phyloP scores from a whole-genome alignment of 64 coral and sea anemone species.

The Actinia tenebrosa region DNA sequence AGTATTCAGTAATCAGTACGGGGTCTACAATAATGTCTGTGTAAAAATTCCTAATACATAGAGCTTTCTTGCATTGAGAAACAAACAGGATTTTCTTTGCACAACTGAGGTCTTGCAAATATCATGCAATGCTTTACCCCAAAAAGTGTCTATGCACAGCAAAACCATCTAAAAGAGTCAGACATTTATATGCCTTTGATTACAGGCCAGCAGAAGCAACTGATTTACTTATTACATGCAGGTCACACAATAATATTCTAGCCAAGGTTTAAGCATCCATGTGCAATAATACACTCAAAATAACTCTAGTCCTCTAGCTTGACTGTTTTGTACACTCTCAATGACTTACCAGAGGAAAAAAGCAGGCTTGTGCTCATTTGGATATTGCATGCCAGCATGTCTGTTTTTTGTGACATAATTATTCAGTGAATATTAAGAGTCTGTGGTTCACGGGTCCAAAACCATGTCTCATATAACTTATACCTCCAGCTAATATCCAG shows the following conservation, averaged over 20 bases:
- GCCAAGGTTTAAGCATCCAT: neutral
- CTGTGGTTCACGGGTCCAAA: neutral
- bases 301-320: neutral
- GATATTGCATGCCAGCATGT: conserved; percentile 33
- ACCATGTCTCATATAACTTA: neutral
- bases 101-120: neutral
- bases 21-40: neutral
- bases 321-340: neutral
- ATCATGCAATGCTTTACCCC: neutral
- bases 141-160: neutral
- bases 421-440: neutral
- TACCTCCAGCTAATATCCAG: neutral
- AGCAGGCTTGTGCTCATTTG: neutral
- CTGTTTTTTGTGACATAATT: conserved; percentile 28
- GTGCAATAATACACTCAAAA: neutral
- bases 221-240: neutral
- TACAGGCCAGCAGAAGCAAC: neutral
- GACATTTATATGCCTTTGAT: neutral
- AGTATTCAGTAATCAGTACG: conserved; percentile 1
- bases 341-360: conserved; percentile 2
- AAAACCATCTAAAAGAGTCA: neutral
- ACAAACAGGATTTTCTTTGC: neutral
- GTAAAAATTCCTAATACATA: neutral
- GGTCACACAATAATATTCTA: neutral
- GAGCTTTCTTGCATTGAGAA: neutral